A percentile compares a stretch with the other conserved stretches of the same genome.
These are phyloP conservation scores for Dendrocincla fuliginosa DNA, from an alignment of 2,797 vertebrate species.

Conservation along the genomic window DNA sequence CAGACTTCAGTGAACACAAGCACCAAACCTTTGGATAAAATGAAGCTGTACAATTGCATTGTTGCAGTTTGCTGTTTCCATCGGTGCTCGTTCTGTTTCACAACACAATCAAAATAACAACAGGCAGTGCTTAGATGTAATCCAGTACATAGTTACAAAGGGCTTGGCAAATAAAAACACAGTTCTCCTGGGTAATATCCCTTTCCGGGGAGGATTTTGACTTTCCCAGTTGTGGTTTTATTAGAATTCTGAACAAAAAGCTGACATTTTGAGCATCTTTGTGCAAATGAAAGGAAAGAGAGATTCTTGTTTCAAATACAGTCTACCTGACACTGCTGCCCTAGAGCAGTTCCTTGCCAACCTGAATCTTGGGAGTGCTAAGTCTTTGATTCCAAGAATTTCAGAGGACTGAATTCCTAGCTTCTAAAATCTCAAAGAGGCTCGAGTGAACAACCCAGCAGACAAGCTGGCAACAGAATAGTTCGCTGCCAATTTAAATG, in stretches of 20 bases:
- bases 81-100: not conserved
- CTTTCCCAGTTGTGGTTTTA: not conserved
- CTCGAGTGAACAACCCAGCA: not conserved
- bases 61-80: not conserved
- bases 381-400: not conserved
- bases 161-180: not conserved
- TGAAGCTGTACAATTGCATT: not conserved
- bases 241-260: not conserved
- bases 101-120: not conserved
- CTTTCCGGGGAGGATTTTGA: not conserved
- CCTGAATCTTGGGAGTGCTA: not conserved
- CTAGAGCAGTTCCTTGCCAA: not conserved
- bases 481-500: not conserved
- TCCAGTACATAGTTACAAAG: not conserved
- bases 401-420: not conserved
- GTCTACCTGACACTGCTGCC: not conserved
- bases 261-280: not conserved
- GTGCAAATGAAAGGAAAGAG: not conserved
- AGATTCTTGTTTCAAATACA: not conserved
- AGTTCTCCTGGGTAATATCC: not conserved
- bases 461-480: not conserved
- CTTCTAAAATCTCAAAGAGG: not conserved
- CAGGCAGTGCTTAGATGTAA: not conserved
- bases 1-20: not conserved
- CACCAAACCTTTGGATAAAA: not conserved